Percentiles rank a stretch among this genome's conserved stretches.
phyloP scores from a whole-genome alignment of 2,113 vertebrate species.

The Acrocephalus kingi region DNA sequence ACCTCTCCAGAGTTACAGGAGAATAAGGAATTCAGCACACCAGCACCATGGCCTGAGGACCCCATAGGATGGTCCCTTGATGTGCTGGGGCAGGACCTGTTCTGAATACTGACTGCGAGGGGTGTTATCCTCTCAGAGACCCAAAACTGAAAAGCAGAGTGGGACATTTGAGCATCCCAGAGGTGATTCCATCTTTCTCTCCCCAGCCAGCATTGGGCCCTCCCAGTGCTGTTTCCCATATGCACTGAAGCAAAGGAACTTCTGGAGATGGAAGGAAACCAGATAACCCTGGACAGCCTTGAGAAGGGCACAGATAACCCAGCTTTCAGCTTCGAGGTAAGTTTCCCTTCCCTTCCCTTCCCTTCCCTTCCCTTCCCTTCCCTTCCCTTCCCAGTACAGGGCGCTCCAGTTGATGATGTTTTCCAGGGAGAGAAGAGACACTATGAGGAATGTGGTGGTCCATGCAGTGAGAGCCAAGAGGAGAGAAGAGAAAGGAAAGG shows the following conservation, averaged over 20 bases:
- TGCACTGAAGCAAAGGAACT: background rate
- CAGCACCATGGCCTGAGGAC: background rate
- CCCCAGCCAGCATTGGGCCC: background rate
- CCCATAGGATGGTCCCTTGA: background rate
- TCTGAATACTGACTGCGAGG: background rate
- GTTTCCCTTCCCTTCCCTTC: background rate
- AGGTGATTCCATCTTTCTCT: background rate
- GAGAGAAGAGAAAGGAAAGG: background rate
- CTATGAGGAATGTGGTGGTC: background rate
- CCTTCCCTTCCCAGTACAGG: background rate
- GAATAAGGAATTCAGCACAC: background rate
- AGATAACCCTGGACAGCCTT: background rate
- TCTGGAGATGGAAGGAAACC: constrained; percentile 35
- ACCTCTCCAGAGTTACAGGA: background rate
- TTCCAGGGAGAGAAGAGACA: constrained; percentile 31
- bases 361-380: background rate
- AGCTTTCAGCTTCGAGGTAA: background rate
- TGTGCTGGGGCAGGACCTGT: background rate
- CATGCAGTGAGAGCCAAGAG: background rate
- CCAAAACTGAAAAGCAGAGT: background rate
- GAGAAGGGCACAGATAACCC: constrained; percentile 5
- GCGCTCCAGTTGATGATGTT: background rate
- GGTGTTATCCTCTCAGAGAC: background rate
- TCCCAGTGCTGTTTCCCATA: background rate
- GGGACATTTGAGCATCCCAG: background rate